phyloP scores from a whole-genome alignment of 1,140 invertebrate species.

The Dinoponera quadriceps region DNA sequence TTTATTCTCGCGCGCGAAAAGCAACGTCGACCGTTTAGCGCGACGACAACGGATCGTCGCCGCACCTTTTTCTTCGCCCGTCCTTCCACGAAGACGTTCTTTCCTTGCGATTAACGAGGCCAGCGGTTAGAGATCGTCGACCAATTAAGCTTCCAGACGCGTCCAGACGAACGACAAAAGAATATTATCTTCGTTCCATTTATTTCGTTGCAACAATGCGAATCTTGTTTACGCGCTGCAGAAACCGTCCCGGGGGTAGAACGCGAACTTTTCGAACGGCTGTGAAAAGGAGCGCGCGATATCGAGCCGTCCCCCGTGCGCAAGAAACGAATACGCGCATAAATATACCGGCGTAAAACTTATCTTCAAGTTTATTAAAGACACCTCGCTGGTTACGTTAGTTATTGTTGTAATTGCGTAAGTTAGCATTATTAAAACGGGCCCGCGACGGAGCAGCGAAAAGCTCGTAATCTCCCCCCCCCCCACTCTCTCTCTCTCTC shows the following conservation, averaged over 20 bases:
- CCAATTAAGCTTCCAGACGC: neutral
- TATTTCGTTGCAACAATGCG: neutral
- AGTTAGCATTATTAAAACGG: constrained; percentile 45
- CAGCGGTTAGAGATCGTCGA: constrained; percentile 7
- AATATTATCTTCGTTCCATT: neutral
- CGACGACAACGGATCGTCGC: constrained; percentile 62
- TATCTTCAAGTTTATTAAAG: neutral
- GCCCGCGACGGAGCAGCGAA: neutral
- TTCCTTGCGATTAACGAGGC: constrained; percentile 42
- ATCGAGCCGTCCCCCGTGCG: neutral
- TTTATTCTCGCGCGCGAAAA: constrained; percentile 59
- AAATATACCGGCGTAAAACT: neutral
- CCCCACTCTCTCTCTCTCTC: neutral
- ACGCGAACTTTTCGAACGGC: too few relatives aligned
- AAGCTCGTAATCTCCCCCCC: constrained; percentile 22
- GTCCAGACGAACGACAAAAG: neutral
- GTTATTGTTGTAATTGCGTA: constrained; percentile 35
- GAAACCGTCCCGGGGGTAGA: too few relatives aligned
- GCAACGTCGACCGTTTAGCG: constrained; percentile 62
- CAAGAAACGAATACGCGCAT: neutral
- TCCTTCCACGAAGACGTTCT: constrained; percentile 45
- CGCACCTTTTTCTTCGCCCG: constrained; percentile 38
- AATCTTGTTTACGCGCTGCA: too few relatives aligned
- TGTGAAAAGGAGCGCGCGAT: neutral
- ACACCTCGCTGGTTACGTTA: neutral